Percentiles rank a stretch among this genome's conserved stretches.
phyloP scores from a whole-genome alignment of 2,113 vertebrate genomes.

The Platysteira castanea region DNA sequence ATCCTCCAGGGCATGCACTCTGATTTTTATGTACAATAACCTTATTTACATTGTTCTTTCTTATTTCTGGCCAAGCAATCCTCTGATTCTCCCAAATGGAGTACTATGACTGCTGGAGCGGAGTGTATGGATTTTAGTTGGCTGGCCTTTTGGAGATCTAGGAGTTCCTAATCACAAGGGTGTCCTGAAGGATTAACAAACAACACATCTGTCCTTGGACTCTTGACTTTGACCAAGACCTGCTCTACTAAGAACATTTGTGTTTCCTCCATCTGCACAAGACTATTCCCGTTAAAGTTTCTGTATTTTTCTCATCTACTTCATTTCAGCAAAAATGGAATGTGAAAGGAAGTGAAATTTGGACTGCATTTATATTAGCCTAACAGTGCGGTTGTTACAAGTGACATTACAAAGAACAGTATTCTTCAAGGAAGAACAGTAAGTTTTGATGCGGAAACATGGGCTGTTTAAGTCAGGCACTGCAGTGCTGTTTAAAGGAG shows the following conservation, averaged over 20 bases:
- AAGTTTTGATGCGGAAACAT: neutral
- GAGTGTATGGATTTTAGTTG: neutral
- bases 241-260: neutral
- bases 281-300: conserved; percentile 18
- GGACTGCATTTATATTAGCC: neutral
- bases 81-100: conserved; percentile 30
- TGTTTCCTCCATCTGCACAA: conserved; percentile 32
- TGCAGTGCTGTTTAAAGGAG: neutral
- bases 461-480: neutral
- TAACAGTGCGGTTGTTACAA: neutral
- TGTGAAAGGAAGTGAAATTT: conserved; percentile 48
- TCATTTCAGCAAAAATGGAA: conserved; percentile 18
- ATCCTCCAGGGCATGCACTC: neutral
- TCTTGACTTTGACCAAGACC: conserved; percentile 37
- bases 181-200: conserved; percentile 36
- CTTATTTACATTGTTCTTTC: conserved; percentile 37
- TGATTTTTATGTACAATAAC: conserved; percentile 3
- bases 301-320: conserved; percentile 34
- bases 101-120: neutral
- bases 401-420: neutral
- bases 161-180: conserved; percentile 27
- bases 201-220: conserved; percentile 32
- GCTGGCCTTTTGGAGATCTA: conserved; percentile 30
- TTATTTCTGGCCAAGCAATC: conserved; percentile 22
- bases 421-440: neutral